These are phyloP conservation scores for Urocyon cinereoargenteus DNA, from an alignment of 2,797 vertebrate genomes.

Conservation along the genomic window DNA sequence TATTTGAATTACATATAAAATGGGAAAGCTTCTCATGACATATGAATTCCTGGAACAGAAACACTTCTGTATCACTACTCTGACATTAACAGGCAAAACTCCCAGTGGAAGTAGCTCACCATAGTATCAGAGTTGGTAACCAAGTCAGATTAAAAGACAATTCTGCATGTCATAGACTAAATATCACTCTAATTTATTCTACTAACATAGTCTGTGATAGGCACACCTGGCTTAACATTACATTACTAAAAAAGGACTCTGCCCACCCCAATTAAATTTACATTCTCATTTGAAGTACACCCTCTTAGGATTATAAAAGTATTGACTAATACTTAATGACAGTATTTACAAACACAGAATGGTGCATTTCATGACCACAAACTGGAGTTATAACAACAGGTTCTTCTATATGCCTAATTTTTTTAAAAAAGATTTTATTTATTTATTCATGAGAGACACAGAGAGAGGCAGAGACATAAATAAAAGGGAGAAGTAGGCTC, in stretches of 20 bases:
- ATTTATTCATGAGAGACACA: too few species aligned
- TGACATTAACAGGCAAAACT: background rate
- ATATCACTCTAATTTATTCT: background rate
- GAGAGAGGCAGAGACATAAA: too few species aligned
- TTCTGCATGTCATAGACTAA: background rate
- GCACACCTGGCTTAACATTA: background rate
- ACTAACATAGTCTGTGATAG: background rate
- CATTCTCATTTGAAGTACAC: background rate
- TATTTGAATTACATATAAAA: background rate
- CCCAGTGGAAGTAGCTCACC: background rate
- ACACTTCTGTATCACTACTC: background rate
- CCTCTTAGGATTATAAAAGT: background rate
- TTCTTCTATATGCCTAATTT: background rate
- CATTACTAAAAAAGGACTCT: slow-evolving; percentile 5
- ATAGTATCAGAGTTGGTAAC: background rate
- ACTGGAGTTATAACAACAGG: background rate
- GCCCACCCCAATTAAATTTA: background rate
- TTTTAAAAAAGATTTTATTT: too few species aligned
- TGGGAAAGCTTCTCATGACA: background rate
- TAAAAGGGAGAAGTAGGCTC: too few species aligned
- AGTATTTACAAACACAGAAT: background rate
- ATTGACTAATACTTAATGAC: background rate
- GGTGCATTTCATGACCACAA: background rate
- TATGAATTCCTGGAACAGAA: background rate
- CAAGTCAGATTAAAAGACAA: background rate